Conservation (phyloP, 2,113 vertebrate genomes). For the Cranoglanis bouderius region DNA sequence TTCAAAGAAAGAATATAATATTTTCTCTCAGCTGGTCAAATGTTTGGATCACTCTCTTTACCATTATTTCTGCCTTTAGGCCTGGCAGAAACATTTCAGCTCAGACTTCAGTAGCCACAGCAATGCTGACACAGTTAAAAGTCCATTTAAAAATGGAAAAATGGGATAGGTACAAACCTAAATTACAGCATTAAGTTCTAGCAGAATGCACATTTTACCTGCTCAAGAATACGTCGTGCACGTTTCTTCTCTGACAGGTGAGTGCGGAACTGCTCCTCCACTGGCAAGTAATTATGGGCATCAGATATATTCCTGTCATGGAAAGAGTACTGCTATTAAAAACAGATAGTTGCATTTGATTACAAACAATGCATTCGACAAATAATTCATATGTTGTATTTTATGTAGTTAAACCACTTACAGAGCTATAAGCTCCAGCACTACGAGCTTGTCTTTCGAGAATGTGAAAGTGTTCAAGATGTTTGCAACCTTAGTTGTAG, state of each 20-base stretch:
- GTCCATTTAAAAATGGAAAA: background rate
- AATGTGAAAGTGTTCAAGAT: conserved; percentile 98
- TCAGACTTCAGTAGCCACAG: background rate
- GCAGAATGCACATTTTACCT: conserved; percentile 71
- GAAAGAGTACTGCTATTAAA: conserved; percentile 1
- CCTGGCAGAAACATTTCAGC: background rate
- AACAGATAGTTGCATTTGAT: background rate
- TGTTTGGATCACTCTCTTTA: background rate
- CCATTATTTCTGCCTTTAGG: background rate
- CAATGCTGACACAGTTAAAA: background rate
- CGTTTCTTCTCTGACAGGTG: conserved; percentile 93
- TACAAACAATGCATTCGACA: background rate
- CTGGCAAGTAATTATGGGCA: conserved; percentile 91
- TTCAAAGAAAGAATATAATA: background rate
- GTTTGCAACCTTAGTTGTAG: conserved; percentile 92
- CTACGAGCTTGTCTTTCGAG: conserved; percentile 91
- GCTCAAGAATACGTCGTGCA: conserved; percentile 91
- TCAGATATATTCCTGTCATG: conserved; percentile 89
- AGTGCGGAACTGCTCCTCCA: conserved; percentile 93
- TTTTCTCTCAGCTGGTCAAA: background rate
- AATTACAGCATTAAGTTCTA: background rate
- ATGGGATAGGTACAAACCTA: background rate
- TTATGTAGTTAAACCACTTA: conserved; percentile 73
- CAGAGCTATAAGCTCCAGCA: conserved; percentile 92
- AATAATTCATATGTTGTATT: background rate